Evolutionary conservation across 1,140 invertebrate genomes (phyloP).

Genomic region (Aleiodes sp.): DNA sequence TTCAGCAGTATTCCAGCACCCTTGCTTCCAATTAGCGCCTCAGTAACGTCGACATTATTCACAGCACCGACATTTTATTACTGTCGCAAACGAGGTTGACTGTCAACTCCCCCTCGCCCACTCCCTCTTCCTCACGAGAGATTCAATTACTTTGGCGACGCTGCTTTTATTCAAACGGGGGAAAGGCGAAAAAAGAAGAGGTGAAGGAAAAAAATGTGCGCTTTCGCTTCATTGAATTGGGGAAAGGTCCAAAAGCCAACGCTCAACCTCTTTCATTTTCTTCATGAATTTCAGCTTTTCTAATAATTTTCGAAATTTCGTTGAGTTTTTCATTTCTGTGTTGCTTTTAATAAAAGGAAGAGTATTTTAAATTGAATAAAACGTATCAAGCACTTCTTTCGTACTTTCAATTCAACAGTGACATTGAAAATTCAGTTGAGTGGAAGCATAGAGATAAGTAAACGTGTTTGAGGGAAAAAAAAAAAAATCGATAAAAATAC

Average conservation of each 20-base stretch:
- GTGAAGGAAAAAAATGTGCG: not conserved
- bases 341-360: too few relatives aligned
- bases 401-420: too few relatives aligned
- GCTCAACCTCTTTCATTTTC: too few relatives aligned
- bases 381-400: too few relatives aligned
- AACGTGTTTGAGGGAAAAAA: too few relatives aligned
- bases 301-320: not conserved
- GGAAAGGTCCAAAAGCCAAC: not conserved
- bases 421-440: too few relatives aligned
- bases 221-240: not conserved
- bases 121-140: not conserved
- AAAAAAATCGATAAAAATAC: too few relatives aligned
- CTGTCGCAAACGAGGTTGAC: conserved; percentile 15
- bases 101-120: not conserved
- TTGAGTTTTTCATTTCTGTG: not conserved
- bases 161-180: not conserved
- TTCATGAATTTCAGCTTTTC: not conserved
- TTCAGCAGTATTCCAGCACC: not conserved
- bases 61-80: conserved; percentile 13
- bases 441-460: too few relatives aligned
- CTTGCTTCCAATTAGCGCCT: conserved; percentile 7
- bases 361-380: too few relatives aligned
- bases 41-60: conserved; percentile 16
- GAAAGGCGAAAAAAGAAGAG: not conserved
- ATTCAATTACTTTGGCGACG: conserved; percentile 12